Evolutionary conservation across 2,888 invertebrate genomes (phyloP).

Genomic region (Protonemura montana): DNA sequence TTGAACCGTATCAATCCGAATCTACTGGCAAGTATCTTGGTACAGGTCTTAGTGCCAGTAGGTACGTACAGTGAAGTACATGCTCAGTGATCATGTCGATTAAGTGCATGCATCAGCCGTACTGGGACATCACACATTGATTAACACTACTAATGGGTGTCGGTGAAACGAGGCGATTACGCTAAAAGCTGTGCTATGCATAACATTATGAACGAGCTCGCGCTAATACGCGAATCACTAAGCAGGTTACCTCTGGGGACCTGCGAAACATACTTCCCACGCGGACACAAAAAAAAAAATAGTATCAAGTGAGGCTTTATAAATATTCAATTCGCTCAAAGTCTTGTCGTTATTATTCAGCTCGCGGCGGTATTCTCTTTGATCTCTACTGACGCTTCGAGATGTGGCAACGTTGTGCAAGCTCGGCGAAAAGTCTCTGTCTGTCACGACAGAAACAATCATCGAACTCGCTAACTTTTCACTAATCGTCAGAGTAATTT

Average conservation of each 20-base stretch:
- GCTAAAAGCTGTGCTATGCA: background rate
- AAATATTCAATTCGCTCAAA: conserved; percentile 34
- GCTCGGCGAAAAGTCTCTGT: background rate
- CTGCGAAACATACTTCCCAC: background rate
- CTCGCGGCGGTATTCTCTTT: conserved; percentile 27
- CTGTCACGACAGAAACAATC: background rate
- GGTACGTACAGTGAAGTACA: too few species aligned
- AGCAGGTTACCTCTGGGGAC: background rate
- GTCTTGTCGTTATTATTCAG: conserved; percentile 33
- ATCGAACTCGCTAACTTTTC: background rate
- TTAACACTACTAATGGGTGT: conserved; percentile 37
- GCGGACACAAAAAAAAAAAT: background rate
- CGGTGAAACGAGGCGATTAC: conserved; percentile 8
- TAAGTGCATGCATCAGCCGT: background rate
- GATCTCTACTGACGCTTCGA: conserved; percentile 1
- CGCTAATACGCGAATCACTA: background rate
- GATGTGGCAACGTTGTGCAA: background rate
- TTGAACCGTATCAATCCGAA: too few species aligned
- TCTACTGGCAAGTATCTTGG: too few species aligned
- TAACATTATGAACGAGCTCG: background rate
- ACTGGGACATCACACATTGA: background rate
- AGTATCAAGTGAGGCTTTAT: conserved; percentile 37
- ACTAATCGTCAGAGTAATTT: background rate
- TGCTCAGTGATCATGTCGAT: background rate
- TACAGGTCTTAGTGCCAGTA: too few species aligned